Base-by-base conservation (phyloP, 2,797 vertebrate genomes). In the Siniperca obscura region DNA sequence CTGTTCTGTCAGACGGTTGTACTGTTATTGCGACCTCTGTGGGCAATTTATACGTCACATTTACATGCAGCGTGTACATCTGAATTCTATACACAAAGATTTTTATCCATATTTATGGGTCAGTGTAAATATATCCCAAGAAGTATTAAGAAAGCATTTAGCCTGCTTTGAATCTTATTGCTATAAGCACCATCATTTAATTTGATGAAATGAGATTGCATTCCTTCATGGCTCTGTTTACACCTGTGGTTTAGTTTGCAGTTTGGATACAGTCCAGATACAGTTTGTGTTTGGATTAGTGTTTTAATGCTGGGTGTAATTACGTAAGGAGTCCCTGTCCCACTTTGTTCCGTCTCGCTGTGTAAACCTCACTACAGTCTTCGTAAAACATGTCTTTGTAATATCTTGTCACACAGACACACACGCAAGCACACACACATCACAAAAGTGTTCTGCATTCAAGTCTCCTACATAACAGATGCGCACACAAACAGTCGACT, bases 401-500 rank as follows among this genome's bases (percentile, higher is more conserved):
- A 82, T 81, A 70, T 84, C 68, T 86, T 77, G 77, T 79, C 84
- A 69, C 84, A 55, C 11, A 82, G 42, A 85, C 67, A 65, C 61
- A 70, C 52, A 27, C 60, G 5, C 48, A 48, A 40, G 25, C 53
- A 27, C 46, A 19, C 56, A 38, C 59, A 27, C 82, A n/a, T 81
- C 71, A 62, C 5, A 57, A 64, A 73, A 71, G 80, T 34, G 68
- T 74, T 90, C 66, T 84, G 83, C 77, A 90, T 91, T 90, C 87
- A 88, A 86, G 79, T 91, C 92, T 88, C 83, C 88, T 87, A 85
- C 91, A 87, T 74, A 92, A 84, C 88, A 90, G 89, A 92, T 91
- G 86, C 27, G 44, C 82, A 38, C 80, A 83, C 84, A 90, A 89
- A 86, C 92, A 86, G 86, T 90, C 83, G 81, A 88, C 78, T 89